Base-by-base conservation (phyloP, 2,888 invertebrate species). In the Apotomis turbidana region DNA sequence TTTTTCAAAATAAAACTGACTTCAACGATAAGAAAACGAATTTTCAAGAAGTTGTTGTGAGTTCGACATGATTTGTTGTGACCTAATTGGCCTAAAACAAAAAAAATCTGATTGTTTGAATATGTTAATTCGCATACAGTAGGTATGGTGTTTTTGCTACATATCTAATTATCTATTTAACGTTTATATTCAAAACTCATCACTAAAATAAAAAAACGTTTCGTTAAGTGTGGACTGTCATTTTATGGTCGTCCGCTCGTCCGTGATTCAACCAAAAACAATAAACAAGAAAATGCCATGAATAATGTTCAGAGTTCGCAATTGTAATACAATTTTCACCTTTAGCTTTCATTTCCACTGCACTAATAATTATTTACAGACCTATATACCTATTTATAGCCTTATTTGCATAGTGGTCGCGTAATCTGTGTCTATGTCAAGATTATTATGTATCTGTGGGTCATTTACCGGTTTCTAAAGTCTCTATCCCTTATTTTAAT, bases 311-410 rank as follows among this genome's bases (percentile, higher is more conserved):
- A 13, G 6, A 36, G 49, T 12, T 52, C 27, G 27, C 51, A 10
- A 64, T 68, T 12, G 15, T 67, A 68, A 58, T 61, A 55, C 36
- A 36, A 71, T 68, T 68, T 71, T 68, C 68, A 61, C 67, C 68
- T 64, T 44, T 41, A 63, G 51, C 72, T 72, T 72, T 72, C 72
- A 51, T 71, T 68, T 62, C 61, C 57, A 67, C 13, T 51, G 36
- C 46, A 58, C 62, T 46, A 68, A 54, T 70, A 70, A 64, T 70
- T 70, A 70, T 70, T 64, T 64, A 70, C 44, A 44, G 38, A 5
- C 49, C 41, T 60, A 46, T 15, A 44, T 60, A 46, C 4, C 44
- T 67, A 61, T 68, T 67, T 58, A 68, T 67, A 67, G 49, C 5
- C 8, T 12, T 51, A 58, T 68, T 72, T 68, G 63, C 71, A 71